A percentile compares a stretch with the other conserved stretches of the same genome.
These are phyloP conservation scores for Linurgus olivaceus DNA, from an alignment of 2,797 vertebrate genomes.

Conservation along the genomic window DNA sequence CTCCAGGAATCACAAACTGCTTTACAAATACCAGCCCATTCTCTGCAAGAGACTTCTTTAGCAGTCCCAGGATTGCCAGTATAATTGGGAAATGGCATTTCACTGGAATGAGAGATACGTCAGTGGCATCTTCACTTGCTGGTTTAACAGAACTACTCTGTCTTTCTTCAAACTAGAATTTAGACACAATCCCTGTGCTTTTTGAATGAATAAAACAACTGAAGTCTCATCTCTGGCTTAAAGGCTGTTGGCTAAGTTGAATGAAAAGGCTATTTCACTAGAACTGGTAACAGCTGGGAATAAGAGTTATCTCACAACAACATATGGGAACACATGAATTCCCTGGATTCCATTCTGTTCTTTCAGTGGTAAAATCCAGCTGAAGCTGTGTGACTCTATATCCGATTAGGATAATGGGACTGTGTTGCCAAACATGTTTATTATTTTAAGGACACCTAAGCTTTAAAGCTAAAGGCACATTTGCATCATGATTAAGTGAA, in stretches of 20 bases:
- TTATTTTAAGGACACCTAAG: neutral
- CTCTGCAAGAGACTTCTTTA: neutral
- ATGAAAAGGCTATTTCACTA: neutral
- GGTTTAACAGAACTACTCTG: neutral
- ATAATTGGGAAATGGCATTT: neutral
- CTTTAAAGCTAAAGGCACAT: neutral
- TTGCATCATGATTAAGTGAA: neutral
- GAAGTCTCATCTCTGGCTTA: neutral
- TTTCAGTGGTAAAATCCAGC: neutral
- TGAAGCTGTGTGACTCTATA: neutral
- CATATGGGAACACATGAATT: neutral
- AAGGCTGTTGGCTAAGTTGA: neutral
- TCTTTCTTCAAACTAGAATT: neutral
- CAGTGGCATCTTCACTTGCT: neutral
- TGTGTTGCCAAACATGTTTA: neutral
- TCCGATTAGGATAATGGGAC: neutral
- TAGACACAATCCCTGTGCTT: neutral
- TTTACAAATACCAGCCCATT: neutral
- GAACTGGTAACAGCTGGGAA: neutral
- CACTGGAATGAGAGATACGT: neutral
- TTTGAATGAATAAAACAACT: neutral
- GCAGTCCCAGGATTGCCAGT: neutral
- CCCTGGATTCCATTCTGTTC: neutral
- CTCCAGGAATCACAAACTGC: neutral
- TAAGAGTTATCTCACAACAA: neutral